Base-by-base conservation (phyloP, 2,888 invertebrate genomes). In the Apomyelois bistriatella region DNA sequence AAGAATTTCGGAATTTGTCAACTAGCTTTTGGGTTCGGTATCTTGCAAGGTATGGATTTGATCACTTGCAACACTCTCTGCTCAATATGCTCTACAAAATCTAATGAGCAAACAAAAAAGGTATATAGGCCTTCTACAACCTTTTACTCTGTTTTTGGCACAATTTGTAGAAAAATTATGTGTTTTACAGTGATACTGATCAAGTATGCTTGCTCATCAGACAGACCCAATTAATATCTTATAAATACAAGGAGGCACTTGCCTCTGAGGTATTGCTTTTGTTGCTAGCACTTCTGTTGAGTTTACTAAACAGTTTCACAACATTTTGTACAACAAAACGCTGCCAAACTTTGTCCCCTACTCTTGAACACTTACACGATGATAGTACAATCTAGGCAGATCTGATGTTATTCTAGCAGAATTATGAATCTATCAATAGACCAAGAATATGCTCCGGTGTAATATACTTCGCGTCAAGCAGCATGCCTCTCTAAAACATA, bases 401-500 rank as follows among this genome's bases (percentile, higher is more conserved):
- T 88, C 89, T 86, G 86, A 77, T 86, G 82, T 78, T 79, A 76
- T 70, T 74, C 75, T 79, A 79, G 79, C 82, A 81, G 78, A 76
- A 79, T 69, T 67, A 48, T 61, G 64, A 62, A 68, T 65, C 62
- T 61, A 73, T 66, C 62, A 66, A 71, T 71, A 69, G 68, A 62
- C 72, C 75, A 78, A 76, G 70, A 72, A 74, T 76, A 82, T 74
- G 78, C 82, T 83, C 74, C 70, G 80, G 83, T 82, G 82, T 84
- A 82, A 79, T 79, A 73, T 65, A 74, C 76, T 72, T 81, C 84
- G 71, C 76, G 75, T 79, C 68, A 78, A 80, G 78, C 83, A 81
- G 76, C 74, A 76, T 68, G 82, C 87, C 74, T 84, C 89, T 84
- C 90, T 85, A 77, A 79, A 90, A 90, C 90, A 90, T 90, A 90